Percentiles rank a stretch among this genome's conserved stretches.
Evolutionary conservation across 2,888 invertebrate species (phyloP).

Genomic region (Lepidochitona cinerea): DNA sequence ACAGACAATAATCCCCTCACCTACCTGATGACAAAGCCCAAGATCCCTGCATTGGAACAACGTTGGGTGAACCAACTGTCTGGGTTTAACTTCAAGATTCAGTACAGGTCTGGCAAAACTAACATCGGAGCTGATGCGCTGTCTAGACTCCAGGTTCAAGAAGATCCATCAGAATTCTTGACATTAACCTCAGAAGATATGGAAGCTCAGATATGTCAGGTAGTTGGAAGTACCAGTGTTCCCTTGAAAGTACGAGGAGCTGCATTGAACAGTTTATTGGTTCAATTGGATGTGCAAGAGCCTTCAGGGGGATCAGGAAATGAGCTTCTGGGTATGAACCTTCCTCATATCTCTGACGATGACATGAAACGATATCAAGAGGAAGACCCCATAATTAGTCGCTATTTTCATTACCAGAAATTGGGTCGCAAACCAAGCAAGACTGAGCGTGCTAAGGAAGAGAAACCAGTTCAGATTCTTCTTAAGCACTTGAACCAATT

Average conservation of each 20-base stretch:
- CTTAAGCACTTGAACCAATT: background rate
- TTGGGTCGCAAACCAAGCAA: background rate
- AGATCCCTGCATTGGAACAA: conserved; percentile 23
- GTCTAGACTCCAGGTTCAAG: conserved; percentile 8
- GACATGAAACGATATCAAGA: background rate
- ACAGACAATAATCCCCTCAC: conserved; percentile 22
- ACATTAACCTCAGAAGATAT: background rate
- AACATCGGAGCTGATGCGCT: conserved; percentile 21
- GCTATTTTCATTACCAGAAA: background rate
- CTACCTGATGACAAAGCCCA: conserved; percentile 16
- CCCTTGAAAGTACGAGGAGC: background rate
- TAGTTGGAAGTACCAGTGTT: background rate
- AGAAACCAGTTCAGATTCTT: background rate
- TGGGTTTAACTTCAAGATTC: conserved; percentile 16
- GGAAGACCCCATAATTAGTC: background rate
- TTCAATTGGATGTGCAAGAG: background rate
- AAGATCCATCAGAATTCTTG: background rate
- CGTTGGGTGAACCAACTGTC: conserved; percentile 24
- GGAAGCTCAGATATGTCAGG: background rate
- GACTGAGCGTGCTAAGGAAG: background rate
- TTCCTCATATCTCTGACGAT: background rate
- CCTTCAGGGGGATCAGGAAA: background rate
- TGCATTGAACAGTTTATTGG: background rate
- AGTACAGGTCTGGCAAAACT: conserved; percentile 13
- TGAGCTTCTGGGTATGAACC: background rate